Percentiles rank a stretch among this genome's conserved stretches.
These are phyloP conservation scores for Trissolcus japonicus DNA, from an alignment of 2,888 invertebrate species.

Conservation along the genomic window DNA sequence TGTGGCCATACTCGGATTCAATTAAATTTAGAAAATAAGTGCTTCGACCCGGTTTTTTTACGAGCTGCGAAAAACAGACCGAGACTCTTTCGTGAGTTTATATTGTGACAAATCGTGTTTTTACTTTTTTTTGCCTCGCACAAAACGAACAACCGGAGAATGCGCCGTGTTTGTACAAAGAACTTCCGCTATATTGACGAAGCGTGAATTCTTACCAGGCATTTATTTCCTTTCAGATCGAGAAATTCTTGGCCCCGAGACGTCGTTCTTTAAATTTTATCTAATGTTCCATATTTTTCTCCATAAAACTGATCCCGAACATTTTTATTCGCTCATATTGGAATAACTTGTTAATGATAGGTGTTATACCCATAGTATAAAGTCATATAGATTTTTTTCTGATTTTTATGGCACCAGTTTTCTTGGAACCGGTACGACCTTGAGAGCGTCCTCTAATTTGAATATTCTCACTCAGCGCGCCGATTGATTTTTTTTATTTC, in stretches of 20 bases:
- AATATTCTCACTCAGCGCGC: not conserved
- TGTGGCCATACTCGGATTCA: not conserved
- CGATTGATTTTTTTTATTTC: not conserved
- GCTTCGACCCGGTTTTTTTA: slow-evolving; percentile 22
- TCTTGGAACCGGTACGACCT: no score
- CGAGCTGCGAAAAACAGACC: slow-evolving; percentile 1
- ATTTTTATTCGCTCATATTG: no score
- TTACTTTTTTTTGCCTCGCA: slow-evolving; percentile 19
- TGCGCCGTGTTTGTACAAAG: slow-evolving; percentile 40
- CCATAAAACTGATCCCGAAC: not conserved
- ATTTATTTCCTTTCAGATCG: slow-evolving; percentile 22
- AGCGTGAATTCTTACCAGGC: slow-evolving; percentile 30
- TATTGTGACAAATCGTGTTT: slow-evolving; percentile 40
- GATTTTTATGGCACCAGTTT: no score
- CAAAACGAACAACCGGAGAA: slow-evolving; percentile 24
- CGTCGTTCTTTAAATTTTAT: slow-evolving; percentile 13
- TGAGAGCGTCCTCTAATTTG: no score
- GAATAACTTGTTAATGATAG: no score
- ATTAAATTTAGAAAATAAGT: slow-evolving; percentile 3
- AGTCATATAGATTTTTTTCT: no score
- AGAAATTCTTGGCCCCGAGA: slow-evolving; percentile 8
- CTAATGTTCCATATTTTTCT: slow-evolving; percentile 24
- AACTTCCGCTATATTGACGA: slow-evolving; percentile 51
- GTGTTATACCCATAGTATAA: no score
- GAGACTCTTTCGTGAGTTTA: slow-evolving; percentile 13